A percentile compares a stretch with the other conserved stretches of the same genome.
Conservation (phyloP, 2,888 invertebrate species). For the Dicyrtomina minuta region DNA sequence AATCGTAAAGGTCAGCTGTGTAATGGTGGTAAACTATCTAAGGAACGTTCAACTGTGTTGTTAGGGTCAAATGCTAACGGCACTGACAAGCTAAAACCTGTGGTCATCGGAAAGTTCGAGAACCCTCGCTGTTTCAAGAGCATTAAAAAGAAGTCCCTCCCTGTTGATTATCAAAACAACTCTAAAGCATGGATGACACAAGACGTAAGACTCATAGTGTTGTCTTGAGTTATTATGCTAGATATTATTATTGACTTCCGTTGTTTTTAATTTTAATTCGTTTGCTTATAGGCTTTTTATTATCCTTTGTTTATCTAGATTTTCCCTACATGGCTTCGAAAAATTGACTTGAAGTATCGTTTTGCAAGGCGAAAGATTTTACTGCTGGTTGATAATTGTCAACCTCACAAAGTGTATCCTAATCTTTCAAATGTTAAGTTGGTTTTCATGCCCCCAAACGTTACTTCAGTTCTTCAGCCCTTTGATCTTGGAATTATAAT, state of each 20-base stretch:
- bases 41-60: slow-evolving; percentile 34
- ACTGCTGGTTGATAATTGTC: slow-evolving; percentile 36
- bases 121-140: slow-evolving; percentile 41
- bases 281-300: no score
- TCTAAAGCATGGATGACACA: slow-evolving; percentile 56
- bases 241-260: no score
- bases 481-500: slow-evolving; percentile 21
- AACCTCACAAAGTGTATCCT: slow-evolving; percentile 19
- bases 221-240: no score
- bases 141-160: no score
- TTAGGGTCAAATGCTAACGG: slow-evolving; percentile 38
- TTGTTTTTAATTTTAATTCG: no score
- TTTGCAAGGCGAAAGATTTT: slow-evolving; percentile 29
- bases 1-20: no score
- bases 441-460: slow-evolving; percentile 1
- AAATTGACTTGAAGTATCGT: slow-evolving; percentile 26
- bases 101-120: slow-evolving; percentile 37
- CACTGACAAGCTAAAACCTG: slow-evolving; percentile 36
- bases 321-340: slow-evolving; percentile 33
- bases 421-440: neutral
- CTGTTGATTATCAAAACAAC: no score
- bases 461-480: slow-evolving; percentile 1
- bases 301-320: slow-evolving; percentile 6
- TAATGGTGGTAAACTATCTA: no score
- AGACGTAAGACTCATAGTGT: no score